Evolutionary conservation across 2,113 vertebrate species (phyloP).

Genomic region (Heteronetta atricapilla): DNA sequence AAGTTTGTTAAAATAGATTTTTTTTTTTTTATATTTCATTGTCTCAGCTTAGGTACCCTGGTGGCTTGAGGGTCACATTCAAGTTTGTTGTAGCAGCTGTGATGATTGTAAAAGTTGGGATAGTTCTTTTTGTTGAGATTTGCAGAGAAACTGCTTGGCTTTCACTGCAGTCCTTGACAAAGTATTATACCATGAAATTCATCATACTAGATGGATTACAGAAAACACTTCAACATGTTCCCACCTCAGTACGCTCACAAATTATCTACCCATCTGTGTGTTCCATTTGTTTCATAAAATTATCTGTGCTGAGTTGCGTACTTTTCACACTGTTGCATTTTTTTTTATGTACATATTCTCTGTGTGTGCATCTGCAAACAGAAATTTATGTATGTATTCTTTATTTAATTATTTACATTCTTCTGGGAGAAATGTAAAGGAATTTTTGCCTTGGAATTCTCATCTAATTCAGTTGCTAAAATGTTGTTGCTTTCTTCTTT

Average conservation of each 20-base stretch:
- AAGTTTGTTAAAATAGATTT: not conserved
- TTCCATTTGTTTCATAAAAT: not conserved
- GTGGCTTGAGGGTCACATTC: constrained; percentile 36
- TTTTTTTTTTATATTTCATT: constrained; percentile 27
- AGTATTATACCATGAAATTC: not conserved
- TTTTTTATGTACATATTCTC: not conserved
- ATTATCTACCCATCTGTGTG: not conserved
- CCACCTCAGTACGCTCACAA: not conserved
- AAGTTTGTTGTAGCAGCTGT: constrained; percentile 56
- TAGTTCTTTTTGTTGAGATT: not conserved
- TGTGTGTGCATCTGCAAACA: not conserved
- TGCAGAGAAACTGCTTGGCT: not conserved
- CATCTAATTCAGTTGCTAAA: constrained; percentile 3
- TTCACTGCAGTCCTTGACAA: not conserved
- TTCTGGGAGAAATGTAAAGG: constrained; percentile 9
- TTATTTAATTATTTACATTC: constrained; percentile 24
- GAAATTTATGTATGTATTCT: not conserved
- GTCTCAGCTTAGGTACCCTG: not conserved
- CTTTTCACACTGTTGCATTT: not conserved
- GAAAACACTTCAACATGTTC: not conserved
- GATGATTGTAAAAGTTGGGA: not conserved
- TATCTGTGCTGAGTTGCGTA: not conserved
- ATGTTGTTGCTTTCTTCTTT: not conserved
- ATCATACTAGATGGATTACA: not conserved
- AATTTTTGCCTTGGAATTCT: not conserved